Evolutionary conservation across 2,888 invertebrate species (phyloP), one percentile per base, ranked within the genome.

Genomic region (Pristionchus exspectatus): DNA sequence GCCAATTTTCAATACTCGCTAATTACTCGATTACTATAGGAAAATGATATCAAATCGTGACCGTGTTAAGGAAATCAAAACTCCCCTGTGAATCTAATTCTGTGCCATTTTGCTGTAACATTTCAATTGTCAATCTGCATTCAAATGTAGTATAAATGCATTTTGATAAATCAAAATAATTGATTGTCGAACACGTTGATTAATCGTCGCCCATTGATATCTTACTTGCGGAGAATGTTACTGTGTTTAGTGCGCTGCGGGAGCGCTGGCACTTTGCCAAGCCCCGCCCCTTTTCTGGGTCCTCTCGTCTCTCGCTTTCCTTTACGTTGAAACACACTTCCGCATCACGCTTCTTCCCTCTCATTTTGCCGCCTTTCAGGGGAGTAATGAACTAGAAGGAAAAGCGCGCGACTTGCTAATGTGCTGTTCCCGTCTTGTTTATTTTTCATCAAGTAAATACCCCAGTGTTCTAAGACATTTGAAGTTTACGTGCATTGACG

Each of bases 71-170:
- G 16, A n/a, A 18, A 24, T 81, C 54, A n/a, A 81, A 50, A n/a
- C 38, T n/a, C 74, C 24, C 74, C 81, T 81, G 81, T 81, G 81
- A 81, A 81, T 81, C 50, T 27, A 12, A 50, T 81, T 81, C 81
- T 81, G 81, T 81, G 81, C 81, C 81, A 81, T 81, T 81, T 81
- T 30, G 5, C 38, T 33, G 44, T 50, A 7, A 9, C 9, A 4
- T 54, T 54, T 54, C 50, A 9, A 21, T 81, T 81, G 81, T 81
- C 81, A 81, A 21, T 54, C 81, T 81, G 54, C 81, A 81, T 81
- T 81, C 18, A 14, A n/a, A 50, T 81, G 81, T 81, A 81, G 81
- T 50, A 81, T 81, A 81, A 81, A 81, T 81, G 81, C 81, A 81
- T 81, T 81, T 81, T 44, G 38, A 44, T 27, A 12, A 50, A 81